phyloP scores from a whole-genome alignment of 2,113 vertebrate genomes.

The Xenus cinereus region DNA sequence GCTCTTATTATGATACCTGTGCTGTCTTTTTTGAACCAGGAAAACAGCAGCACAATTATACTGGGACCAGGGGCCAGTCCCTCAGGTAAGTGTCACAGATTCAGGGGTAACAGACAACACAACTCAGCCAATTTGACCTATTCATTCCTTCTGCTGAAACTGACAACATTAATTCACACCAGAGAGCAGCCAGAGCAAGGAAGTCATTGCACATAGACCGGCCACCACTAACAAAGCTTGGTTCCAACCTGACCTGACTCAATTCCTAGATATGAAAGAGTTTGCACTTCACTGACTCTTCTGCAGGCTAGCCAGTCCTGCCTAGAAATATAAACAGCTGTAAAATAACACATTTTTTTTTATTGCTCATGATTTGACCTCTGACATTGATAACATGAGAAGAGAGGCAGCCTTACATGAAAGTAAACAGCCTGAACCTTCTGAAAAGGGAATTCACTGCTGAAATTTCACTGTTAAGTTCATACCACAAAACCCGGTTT shows the following conservation, averaged over 20 bases:
- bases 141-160: neutral
- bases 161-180: neutral
- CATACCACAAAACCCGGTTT: neutral
- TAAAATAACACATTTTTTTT: neutral
- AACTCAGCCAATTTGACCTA: neutral
- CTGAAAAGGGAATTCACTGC: neutral
- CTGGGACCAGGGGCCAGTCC: neutral
- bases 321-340: neutral
- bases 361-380: neutral
- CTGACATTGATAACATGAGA: neutral
- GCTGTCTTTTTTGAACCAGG: neutral
- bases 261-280: neutral
- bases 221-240: neutral
- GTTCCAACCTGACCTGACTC: neutral
- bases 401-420: neutral
- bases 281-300: neutral
- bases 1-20: neutral
- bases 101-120: neutral
- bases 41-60: neutral
- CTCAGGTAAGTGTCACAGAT: neutral
- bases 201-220: neutral
- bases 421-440: neutral
- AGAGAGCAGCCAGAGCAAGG: neutral
- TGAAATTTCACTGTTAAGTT: neutral
- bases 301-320: neutral